A percentile compares a stretch with the other conserved stretches of the same genome.
These are phyloP conservation scores for Agrochola litura DNA, from an alignment of 2,888 invertebrate genomes.

Conservation along the genomic window DNA sequence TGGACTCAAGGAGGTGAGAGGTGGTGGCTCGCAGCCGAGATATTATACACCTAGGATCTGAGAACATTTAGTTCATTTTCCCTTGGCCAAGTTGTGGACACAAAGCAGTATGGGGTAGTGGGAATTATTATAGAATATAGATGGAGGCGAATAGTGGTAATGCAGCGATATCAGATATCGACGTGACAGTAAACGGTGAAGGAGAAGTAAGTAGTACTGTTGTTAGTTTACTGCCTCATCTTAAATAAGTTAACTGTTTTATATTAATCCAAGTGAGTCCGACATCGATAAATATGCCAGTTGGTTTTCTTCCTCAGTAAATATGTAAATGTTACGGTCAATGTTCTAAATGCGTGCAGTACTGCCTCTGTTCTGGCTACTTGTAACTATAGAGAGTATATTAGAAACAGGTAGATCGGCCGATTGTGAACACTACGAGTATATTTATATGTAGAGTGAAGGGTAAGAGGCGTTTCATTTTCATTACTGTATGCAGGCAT, in stretches of 20 bases:
- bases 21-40: slow-evolving; percentile 52
- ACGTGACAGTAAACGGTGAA: slow-evolving; percentile 48
- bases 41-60: slow-evolving; percentile 65
- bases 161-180: slow-evolving; percentile 63
- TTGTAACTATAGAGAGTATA: slow-evolving; percentile 3
- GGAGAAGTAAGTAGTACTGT: slow-evolving; percentile 27
- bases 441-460: slow-evolving; percentile 1
- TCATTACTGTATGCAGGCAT: slow-evolving; percentile 26
- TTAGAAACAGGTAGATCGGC: slow-evolving; percentile 30
- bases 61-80: slow-evolving; percentile 68
- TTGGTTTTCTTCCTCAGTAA: slow-evolving; percentile 56
- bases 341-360: slow-evolving; percentile 44
- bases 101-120: slow-evolving; percentile 79
- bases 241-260: slow-evolving; percentile 55
- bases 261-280: slow-evolving; percentile 46
- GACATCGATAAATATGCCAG: slow-evolving; percentile 48
- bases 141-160: slow-evolving; percentile 48
- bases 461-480: slow-evolving; percentile 42
- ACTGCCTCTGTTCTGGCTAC: slow-evolving; percentile 22
- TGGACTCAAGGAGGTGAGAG: slow-evolving; percentile 77
- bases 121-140: slow-evolving; percentile 64
- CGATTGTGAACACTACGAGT: not conserved
- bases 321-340: slow-evolving; percentile 58
- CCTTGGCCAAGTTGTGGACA: slow-evolving; percentile 58
- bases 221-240: slow-evolving; percentile 40